These are phyloP conservation scores for Notarius quadriscutis DNA, from an alignment of 2,113 vertebrate species.

Conservation along the genomic window DNA sequence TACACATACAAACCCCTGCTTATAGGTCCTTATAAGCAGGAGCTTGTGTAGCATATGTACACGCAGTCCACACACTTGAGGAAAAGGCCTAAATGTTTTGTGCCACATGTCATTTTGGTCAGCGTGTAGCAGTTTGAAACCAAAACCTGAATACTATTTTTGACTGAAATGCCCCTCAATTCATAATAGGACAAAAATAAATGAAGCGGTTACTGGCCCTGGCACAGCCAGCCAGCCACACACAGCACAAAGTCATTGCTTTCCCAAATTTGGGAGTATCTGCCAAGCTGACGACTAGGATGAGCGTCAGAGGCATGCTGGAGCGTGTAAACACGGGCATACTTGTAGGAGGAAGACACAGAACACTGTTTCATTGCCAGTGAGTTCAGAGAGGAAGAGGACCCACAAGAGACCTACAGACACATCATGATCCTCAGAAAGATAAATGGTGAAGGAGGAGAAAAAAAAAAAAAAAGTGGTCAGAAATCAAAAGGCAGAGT, in stretches of 20 bases:
- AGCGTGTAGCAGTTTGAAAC: neutral
- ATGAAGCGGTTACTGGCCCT: constrained; percentile 8
- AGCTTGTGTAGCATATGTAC: neutral
- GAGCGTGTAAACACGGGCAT: constrained; percentile 34
- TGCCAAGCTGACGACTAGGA: constrained; percentile 7
- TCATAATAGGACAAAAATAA: constrained; percentile 15
- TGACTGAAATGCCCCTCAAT: neutral
- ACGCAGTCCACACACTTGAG: neutral
- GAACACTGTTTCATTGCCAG: neutral
- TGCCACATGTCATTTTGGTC: neutral
- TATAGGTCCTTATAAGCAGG: neutral
- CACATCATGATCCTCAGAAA: neutral
- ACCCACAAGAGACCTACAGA: neutral
- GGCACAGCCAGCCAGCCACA: constrained; percentile 1
- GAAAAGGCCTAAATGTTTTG: neutral
- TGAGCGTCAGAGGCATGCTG: constrained; percentile 12
- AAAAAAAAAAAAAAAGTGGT: neutral
- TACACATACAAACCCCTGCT: neutral
- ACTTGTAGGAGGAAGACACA: neutral
- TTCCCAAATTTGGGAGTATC: constrained; percentile 50
- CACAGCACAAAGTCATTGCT: neutral
- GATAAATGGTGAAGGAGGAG: neutral
- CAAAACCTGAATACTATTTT: neutral
- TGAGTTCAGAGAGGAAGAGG: neutral
- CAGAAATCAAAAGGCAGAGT: neutral